Evolutionary conservation across 2,797 vertebrate species (phyloP), one percentile per base, ranked within the genome.

Genomic region (Scolopax rusticola): DNA sequence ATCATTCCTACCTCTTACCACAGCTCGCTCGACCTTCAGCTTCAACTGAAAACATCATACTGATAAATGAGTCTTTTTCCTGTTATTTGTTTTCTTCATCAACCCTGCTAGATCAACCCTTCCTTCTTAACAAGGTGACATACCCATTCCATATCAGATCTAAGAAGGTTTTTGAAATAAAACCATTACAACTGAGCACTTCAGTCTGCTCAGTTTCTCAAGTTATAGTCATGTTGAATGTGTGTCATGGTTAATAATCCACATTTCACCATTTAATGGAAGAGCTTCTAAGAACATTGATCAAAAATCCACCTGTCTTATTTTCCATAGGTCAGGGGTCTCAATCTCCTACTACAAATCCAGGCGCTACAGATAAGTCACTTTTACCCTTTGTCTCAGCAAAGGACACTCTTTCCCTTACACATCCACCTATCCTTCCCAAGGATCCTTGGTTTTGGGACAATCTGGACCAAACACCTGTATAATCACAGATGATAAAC

Each of bases 211-310:
- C 5, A 0, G 28, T 73, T 18, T 69, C 43, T 32, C 64, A 63
- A 27, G 3, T 61, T 69, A 43, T 0, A 0, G 32, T 54, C 25
- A 77, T 3, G 0, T 15, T 12, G 15, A 20, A 47, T 24, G 16
- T 18, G 28, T 1, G 1, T 50, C 30, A 38, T 2, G 13, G 43
- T 30, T 74, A 71, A 36, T 43, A 86, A 59, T 20, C n/a, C 41
- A 87, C 23, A 65, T 23, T 17, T 59, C 36, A 11, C 6, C 38
- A 53, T 18, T 75, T 40, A 63, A 68, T 13, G 54, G 47, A 67
- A 63, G 15, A 69, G n/a, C 38, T 89, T 56, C 36, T 56, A 74
- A 61, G 30, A 85, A 71, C 56, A 67, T 0, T 0, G 3, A 65
- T 33, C 47, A 90, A 57, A 90, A 89, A 79, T 16, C 7, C 40